Evolutionary conservation across 1,140 invertebrate species (phyloP).

Genomic region (Neomicropteryx cornuta): DNA sequence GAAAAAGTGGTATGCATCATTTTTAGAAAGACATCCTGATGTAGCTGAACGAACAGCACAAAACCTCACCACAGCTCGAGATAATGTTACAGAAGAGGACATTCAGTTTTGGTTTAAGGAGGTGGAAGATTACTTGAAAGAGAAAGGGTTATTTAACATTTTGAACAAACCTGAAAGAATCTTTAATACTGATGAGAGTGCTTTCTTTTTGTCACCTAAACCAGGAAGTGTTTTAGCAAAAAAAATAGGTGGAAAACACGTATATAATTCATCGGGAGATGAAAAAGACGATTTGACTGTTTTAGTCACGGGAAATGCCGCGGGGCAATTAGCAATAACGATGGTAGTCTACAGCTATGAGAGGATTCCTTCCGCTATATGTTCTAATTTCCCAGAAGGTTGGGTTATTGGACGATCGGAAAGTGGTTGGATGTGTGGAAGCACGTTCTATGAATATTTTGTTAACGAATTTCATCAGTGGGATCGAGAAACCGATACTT

Average conservation of each 20-base stretch:
- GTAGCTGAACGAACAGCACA: constrained; percentile 19
- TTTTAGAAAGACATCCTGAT: constrained; percentile 23
- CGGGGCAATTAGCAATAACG: constrained; percentile 14
- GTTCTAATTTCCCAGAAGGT: constrained; percentile 11
- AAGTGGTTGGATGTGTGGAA: constrained; percentile 30
- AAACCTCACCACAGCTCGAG: constrained; percentile 21
- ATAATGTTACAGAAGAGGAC: constrained; percentile 18
- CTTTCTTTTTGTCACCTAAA: constrained; percentile 22
- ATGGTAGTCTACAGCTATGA: constrained; percentile 28
- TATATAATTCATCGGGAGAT: constrained; percentile 16
- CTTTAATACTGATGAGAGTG: constrained; percentile 26
- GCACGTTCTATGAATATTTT: constrained; percentile 29
- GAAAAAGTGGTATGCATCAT: constrained; percentile 23
- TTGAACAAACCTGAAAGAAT: constrained; percentile 19
- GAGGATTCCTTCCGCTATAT: constrained; percentile 15
- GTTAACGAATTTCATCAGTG: constrained; percentile 21
- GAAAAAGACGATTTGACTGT: constrained; percentile 14
- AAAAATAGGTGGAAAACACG: constrained; percentile 19
- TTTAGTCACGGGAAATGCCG: no score
- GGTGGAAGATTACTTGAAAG: constrained; percentile 16
- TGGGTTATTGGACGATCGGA: constrained; percentile 26
- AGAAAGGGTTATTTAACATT: constrained; percentile 15
- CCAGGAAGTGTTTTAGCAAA: constrained; percentile 15
- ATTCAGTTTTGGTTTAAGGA: constrained; percentile 22
- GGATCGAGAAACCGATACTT: constrained; percentile 20